These are phyloP conservation scores for Spheniscus mendiculus DNA, from an alignment of 2,113 vertebrate genomes.

Conservation along the genomic window DNA sequence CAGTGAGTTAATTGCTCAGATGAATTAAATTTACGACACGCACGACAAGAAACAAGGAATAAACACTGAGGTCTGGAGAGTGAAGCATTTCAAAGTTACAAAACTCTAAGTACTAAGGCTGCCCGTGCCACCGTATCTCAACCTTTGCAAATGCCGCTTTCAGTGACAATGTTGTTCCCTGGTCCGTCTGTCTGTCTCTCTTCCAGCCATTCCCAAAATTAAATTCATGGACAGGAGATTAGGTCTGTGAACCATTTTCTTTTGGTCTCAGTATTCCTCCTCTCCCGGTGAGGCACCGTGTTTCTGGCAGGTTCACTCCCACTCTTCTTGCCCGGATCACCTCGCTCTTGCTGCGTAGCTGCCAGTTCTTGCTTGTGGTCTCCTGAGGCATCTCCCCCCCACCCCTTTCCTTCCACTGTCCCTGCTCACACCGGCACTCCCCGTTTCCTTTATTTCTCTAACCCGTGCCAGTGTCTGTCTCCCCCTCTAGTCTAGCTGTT, in stretches of 20 bases:
- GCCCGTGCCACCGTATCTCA: rapidly evolving
- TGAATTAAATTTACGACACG: not conserved
- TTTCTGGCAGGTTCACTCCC: not conserved
- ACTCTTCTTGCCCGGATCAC: not conserved
- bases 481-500: not conserved
- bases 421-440: not conserved
- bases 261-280: not conserved
- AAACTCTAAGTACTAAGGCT: not conserved
- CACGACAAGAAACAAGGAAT: not conserved
- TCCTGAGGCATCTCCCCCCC: not conserved
- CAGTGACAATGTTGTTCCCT: not conserved
- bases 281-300: rapidly evolving
- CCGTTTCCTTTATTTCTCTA: not conserved
- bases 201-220: not conserved
- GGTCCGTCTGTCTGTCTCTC: not conserved
- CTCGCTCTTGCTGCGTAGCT: not conserved
- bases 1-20: not conserved
- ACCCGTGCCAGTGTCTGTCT: not conserved
- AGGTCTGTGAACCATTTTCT: not conserved
- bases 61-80: not conserved
- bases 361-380: not conserved
- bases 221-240: not conserved
- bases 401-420: not conserved
- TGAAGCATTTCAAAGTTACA: not conserved
- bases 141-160: not conserved